These are phyloP conservation scores for Phaonia tiefii DNA, from an alignment of 2,888 invertebrate species.

Conservation along the genomic window DNA sequence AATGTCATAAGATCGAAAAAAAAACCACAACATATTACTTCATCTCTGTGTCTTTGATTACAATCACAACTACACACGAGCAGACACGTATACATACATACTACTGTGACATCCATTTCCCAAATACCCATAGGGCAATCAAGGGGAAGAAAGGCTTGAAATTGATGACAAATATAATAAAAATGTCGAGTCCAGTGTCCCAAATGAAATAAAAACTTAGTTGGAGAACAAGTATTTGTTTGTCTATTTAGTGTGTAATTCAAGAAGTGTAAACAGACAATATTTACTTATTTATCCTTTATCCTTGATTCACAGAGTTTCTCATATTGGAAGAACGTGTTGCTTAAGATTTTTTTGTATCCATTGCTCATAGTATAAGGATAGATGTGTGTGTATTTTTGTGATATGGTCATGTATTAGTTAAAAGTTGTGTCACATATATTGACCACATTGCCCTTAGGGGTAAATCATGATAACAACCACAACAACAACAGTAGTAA, in stretches of 20 bases:
- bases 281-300: constrained; percentile 7
- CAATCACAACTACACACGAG: constrained; percentile 1
- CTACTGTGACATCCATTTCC: background rate
- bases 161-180: constrained; percentile 43
- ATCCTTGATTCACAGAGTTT: background rate
- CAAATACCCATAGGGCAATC: constrained; percentile 7
- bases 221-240: background rate
- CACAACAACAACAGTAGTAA: constrained; percentile 26
- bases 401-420: constrained; percentile 24
- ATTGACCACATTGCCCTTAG: constrained; percentile 34
- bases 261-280: background rate
- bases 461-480: constrained; percentile 41
- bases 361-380: background rate
- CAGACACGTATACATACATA: background rate
- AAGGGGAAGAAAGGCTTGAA: constrained; percentile 17
- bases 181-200: constrained; percentile 35
- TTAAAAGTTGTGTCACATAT: constrained; percentile 41
- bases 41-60: constrained; percentile 11
- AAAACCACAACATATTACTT: constrained; percentile 1
- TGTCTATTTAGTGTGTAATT: background rate
- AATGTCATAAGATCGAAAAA: background rate
- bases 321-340: constrained; percentile 29
- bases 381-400: background rate
- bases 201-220: background rate
- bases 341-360: constrained; percentile 10